A percentile compares a stretch with the other conserved stretches of the same genome.
These are phyloP conservation scores for Labroides dimidiatus DNA, from an alignment of 2,797 vertebrate genomes.

Conservation along the genomic window DNA sequence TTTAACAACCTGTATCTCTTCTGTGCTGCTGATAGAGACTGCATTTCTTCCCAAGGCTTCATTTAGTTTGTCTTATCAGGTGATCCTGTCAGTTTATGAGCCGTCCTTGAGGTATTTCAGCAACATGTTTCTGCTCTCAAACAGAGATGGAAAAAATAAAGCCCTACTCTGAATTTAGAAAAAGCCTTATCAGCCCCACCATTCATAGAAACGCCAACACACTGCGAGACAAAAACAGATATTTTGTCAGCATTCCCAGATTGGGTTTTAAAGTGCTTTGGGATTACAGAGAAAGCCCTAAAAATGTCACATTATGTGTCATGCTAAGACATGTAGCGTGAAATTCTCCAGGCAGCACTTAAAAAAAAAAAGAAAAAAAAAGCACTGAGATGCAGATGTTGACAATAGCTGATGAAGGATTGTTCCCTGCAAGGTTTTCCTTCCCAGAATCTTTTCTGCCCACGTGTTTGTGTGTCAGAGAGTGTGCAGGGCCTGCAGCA, in stretches of 20 bases:
- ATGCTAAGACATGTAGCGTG: slow-evolving; percentile 23
- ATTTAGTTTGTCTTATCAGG: slow-evolving; percentile 26
- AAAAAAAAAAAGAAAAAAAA: background rate
- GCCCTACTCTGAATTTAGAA: slow-evolving; percentile 27
- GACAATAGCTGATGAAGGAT: slow-evolving; percentile 58
- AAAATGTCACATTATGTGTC: slow-evolving; percentile 53
- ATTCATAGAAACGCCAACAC: slow-evolving; percentile 20
- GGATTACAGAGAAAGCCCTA: slow-evolving; percentile 34
- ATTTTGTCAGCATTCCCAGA: slow-evolving; percentile 62
- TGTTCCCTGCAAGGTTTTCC: slow-evolving; percentile 20
- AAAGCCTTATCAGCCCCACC: slow-evolving; percentile 33
- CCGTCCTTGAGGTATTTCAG: slow-evolving; percentile 1
- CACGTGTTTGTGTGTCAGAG: slow-evolving; percentile 52
- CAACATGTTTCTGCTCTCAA: slow-evolving; percentile 24
- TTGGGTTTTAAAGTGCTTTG: slow-evolving; percentile 34
- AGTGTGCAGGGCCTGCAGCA: slow-evolving; percentile 44
- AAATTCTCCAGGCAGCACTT: slow-evolving; percentile 37
- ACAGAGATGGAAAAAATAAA: slow-evolving; percentile 23
- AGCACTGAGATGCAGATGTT: slow-evolving; percentile 30
- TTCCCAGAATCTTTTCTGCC: slow-evolving; percentile 37
- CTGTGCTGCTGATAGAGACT: slow-evolving; percentile 8
- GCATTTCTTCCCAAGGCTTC: slow-evolving; percentile 10
- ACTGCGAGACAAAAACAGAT: slow-evolving; percentile 31
- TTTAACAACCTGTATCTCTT: slow-evolving; percentile 21
- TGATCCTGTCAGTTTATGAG: slow-evolving; percentile 14